A percentile compares a stretch with the other conserved stretches of the same genome.
Conservation (phyloP, 2,113 vertebrate genomes). For the human region GRCh38 chr2:101064001-101064500, state of each 20-base stretch:
- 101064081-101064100: neutral
- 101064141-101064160: neutral
- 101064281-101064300: accelerated
- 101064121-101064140: neutral
- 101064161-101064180: neutral
- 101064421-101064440: accelerated
- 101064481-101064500: neutral
- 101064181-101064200: too few species aligned
- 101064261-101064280: neutral
- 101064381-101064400: neutral
- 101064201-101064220: neutral
- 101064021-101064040: neutral
- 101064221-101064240: neutral
- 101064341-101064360: too few species aligned
- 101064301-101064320: neutral
- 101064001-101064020: neutral
- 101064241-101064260: accelerated
- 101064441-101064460: too few species aligned
- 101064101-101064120: neutral
- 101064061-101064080: neutral
- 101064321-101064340: neutral
- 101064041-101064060: neutral
- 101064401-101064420: neutral
- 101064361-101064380: neutral
- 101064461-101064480: neutral